Evolutionary conservation across 1,140 invertebrate species (phyloP), one percentile per base, ranked within the genome.

Genomic region (Mylabris phalerata): DNA sequence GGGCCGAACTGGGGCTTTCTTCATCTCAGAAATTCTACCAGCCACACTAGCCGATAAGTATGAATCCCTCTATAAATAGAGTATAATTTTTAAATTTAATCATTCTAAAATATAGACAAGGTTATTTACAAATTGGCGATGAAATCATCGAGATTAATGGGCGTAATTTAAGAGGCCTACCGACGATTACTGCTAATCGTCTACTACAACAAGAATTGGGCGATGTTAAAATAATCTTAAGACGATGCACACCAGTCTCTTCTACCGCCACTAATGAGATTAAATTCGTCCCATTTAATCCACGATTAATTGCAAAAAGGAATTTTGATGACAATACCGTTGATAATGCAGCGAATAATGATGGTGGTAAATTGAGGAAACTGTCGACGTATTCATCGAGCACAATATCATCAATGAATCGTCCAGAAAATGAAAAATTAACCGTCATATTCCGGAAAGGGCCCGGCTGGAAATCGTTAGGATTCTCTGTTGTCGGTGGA

Each of bases 141-240:
- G 89, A 93, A 76, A 82, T 94, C 9, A 75, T 93, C 6, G 90
- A 89, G 66, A 86, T 93, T 1, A 92, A 93, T 72, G 90, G 90
- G 0, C 79, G 82, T 59, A 78, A 85, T 67, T 74, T 93, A 50
- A 80, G 87, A 41, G 89, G 89, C n/a, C 72, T 90, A 9, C 82
- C 81, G 9, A 85, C 90, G 77, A 75, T 82, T 1, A 43, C 57
- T 19, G 62, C 59, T 0, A 57, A 50, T 43, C 51, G 39, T 26
- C 56, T 65, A 7, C 46, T 71, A 7, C 13, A 27, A 40, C 61
- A 65, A 42, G 52, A 63, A 52, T 64, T 68, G 50, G 67, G 68
- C 40, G 68, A 70, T 61, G 9, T 72, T 10, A 66, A 71, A 65
- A 63, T 71, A 27, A 55, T 70, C 1, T 64, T 72, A 44, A 48